Evolutionary conservation across 2,113 vertebrate genomes (phyloP), one percentile per base, ranked within the genome.

Genomic region (Paradisaea rubra): DNA sequence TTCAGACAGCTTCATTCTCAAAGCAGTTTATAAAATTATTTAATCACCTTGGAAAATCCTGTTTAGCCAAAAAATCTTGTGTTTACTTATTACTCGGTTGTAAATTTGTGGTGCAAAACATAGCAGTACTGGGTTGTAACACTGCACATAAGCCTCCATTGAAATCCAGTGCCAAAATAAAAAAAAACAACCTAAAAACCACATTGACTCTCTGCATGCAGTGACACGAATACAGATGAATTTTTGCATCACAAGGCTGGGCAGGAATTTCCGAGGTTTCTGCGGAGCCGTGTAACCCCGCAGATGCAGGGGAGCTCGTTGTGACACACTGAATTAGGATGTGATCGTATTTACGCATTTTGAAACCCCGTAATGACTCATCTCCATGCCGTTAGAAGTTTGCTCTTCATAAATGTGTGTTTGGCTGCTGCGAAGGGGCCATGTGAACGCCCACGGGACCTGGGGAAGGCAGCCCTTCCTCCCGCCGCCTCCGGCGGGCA

Each of bases 301-400:
- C 63, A 60, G 96, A 63, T 39, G 50, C 69, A 56, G 78, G 82
- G 93, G 15, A 72, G 91, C 66, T 77, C 39, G 7, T 17, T 44
- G 88, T 90, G 91, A 90, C 96, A 91, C 94, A 73, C 91, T 54
- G 56, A 96, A 93, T 97, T 97, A 97, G 97, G 96, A 98, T 97
- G 94, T 86, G 97, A 97, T 97, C 97, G 49, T 92, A 95, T 97
- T 97, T 94, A 98, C 96, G 97, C 96, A 97, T 97, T 98, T 96
- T 97, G 98, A 98, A 98, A 98, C 72, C 94, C 91, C n/a, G 33
- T 73, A 92, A 96, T 98, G 98, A 98, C 91, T 98, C 98, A 98
- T 91, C 96, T 80, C 72, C 93, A 89, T 88, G 97, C 98, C 86
- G 66, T 74, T 81, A 91, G 65, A 89, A 89, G 86, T 81, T 76